Evolutionary conservation across 2,888 invertebrate genomes (phyloP).

Genomic region (Parnassius apollo): DNA sequence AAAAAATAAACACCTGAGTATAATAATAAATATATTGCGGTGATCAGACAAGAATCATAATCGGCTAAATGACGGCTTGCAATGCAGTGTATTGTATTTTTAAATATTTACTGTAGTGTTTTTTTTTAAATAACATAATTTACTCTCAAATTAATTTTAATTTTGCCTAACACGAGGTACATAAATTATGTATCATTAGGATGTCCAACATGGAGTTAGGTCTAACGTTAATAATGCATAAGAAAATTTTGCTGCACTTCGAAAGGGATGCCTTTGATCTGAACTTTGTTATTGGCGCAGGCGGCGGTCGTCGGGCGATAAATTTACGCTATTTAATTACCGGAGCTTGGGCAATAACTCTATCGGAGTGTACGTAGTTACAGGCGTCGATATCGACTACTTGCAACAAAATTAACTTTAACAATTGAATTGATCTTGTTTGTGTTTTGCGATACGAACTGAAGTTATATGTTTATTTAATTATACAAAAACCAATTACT

Average conservation of each 20-base stretch:
- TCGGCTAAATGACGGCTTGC: too few relatives aligned
- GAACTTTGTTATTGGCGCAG: conserved; percentile 41
- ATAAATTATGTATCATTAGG: conserved; percentile 18
- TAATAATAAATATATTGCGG: too few relatives aligned
- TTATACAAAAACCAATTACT: too few relatives aligned
- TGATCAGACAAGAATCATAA: too few relatives aligned
- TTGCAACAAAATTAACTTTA: conserved; percentile 38
- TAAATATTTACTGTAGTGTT: background rate
- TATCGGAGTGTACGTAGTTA: conserved; percentile 34
- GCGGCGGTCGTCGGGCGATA: conserved; percentile 39
- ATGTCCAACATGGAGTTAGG: conserved; percentile 27
- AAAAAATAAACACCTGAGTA: too few relatives aligned
- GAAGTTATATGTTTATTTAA: too few relatives aligned
- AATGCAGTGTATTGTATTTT: too few relatives aligned
- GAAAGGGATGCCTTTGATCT: conserved; percentile 52
- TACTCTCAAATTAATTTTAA: conserved; percentile 1
- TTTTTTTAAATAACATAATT: conserved; percentile 1
- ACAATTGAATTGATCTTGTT: conserved; percentile 35
- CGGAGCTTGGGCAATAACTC: conserved; percentile 46
- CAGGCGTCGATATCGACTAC: conserved; percentile 40
- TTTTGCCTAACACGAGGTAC: background rate
- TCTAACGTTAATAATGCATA: conserved; percentile 34
- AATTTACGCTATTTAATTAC: conserved; percentile 53
- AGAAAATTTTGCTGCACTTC: conserved; percentile 36
- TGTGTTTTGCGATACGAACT: conserved; percentile 9